A percentile compares a stretch with the other conserved stretches of the same genome.
phyloP scores from a whole-genome alignment of 1,140 invertebrate genomes.

The Diorhabda elongata region DNA sequence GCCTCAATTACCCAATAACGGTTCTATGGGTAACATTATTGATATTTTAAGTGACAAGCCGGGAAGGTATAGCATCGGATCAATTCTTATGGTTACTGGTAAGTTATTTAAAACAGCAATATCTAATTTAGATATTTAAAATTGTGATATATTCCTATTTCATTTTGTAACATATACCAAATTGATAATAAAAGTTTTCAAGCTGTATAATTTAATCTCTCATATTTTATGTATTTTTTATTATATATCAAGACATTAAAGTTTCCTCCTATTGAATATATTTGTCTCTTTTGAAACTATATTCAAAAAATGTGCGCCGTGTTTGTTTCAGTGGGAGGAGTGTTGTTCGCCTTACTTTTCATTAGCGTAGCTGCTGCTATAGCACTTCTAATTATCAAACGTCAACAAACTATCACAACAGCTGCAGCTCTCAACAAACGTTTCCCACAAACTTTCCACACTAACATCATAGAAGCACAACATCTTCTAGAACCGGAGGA shows the following conservation, averaged over 20 bases:
- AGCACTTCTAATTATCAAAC: slow-evolving; percentile 41
- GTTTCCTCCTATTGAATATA: too few relatives aligned
- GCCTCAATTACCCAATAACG: slow-evolving; percentile 38
- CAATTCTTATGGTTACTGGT: slow-evolving; percentile 37
- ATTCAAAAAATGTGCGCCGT: too few relatives aligned
- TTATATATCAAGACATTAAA: too few relatives aligned
- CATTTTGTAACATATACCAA: too few relatives aligned
- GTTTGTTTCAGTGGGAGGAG: slow-evolving; percentile 39
- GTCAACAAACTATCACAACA: slow-evolving; percentile 43
- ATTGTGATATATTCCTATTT: too few relatives aligned
- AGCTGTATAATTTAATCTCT: too few relatives aligned
- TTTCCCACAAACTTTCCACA: slow-evolving; percentile 44
- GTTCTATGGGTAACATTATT: slow-evolving; percentile 31
- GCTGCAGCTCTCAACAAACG: slow-evolving; percentile 42
- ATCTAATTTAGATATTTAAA: too few relatives aligned
- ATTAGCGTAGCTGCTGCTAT: slow-evolving; percentile 37
- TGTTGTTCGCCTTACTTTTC: slow-evolving; percentile 37
- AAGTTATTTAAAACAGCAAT: slow-evolving; percentile 14
- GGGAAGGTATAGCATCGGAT: slow-evolving; percentile 26
- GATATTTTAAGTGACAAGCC: slow-evolving; percentile 26
- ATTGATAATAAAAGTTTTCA: too few relatives aligned
- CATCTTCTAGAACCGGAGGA: slow-evolving; percentile 45
- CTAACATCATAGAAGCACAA: slow-evolving; percentile 41
- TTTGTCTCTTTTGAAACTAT: too few relatives aligned
- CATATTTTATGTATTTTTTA: too few relatives aligned